Evolutionary conservation across 2,888 invertebrate species (phyloP).

Genomic region (Tolmerus cingulatus): DNA sequence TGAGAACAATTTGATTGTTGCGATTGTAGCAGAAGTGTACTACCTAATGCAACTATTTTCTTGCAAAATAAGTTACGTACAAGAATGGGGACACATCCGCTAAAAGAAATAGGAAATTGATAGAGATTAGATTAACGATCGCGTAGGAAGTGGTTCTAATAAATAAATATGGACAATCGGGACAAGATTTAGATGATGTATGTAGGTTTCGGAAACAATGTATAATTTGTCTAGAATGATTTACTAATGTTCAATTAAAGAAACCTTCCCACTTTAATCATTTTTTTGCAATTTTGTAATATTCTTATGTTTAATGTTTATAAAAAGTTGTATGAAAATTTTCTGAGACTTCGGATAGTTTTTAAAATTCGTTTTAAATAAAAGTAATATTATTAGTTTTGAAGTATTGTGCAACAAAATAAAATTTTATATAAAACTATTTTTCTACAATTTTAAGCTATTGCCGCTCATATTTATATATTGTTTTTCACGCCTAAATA

Average conservation of each 20-base stretch:
- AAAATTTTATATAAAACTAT: too few relatives aligned
- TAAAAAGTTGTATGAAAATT: too few relatives aligned
- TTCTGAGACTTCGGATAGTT: too few relatives aligned
- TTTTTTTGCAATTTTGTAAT: not conserved
- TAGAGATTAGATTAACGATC: not conserved
- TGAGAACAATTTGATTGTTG: not conserved
- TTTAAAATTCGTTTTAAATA: too few relatives aligned
- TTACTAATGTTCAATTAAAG: not conserved
- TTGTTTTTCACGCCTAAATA: too few relatives aligned
- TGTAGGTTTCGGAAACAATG: not conserved
- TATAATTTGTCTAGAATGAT: not conserved
- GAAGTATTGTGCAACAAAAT: too few relatives aligned
- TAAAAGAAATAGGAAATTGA: not conserved
- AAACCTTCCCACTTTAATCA: too few relatives aligned
- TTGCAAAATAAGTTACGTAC: not conserved
- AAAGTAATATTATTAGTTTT: too few relatives aligned
- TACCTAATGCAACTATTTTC: not conserved
- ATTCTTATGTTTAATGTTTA: too few relatives aligned
- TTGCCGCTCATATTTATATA: too few relatives aligned
- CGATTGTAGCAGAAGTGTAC: not conserved
- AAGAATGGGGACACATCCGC: not conserved
- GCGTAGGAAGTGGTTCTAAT: not conserved
- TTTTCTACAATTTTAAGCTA: too few relatives aligned
- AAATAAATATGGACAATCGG: not conserved
- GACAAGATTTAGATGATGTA: not conserved